Percentiles rank a stretch among this genome's conserved stretches.
Evolutionary conservation across 2,888 invertebrate genomes (phyloP).

Genomic region (Ormyrus rosae): DNA sequence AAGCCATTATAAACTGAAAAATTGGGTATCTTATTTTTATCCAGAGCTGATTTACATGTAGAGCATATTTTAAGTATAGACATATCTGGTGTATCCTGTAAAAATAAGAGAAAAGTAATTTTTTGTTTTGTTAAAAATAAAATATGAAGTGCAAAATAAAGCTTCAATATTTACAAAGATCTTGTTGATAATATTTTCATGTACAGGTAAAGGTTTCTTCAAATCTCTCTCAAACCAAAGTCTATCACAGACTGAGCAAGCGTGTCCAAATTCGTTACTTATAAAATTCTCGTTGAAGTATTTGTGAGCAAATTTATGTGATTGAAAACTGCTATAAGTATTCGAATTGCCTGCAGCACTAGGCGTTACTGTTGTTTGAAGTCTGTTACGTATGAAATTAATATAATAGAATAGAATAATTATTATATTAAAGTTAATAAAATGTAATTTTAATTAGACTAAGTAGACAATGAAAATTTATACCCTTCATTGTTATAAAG

Average conservation of each 20-base stretch:
- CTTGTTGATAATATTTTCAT: slow-evolving; percentile 9
- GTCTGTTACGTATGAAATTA: slow-evolving; percentile 1
- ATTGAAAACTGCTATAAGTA: background rate
- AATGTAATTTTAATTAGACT: background rate
- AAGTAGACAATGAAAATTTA: background rate
- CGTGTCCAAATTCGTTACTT: slow-evolving; percentile 46
- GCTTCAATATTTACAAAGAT: slow-evolving; percentile 1
- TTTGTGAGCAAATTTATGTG: background rate
- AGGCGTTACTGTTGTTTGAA: background rate
- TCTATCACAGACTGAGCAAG: slow-evolving; percentile 50
- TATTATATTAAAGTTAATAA: background rate
- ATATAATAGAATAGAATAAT: slow-evolving; percentile 8
- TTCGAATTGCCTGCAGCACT: background rate
- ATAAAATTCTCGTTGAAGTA: slow-evolving; percentile 8
- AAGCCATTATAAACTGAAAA: slow-evolving; percentile 47
- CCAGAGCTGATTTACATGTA: slow-evolving; percentile 23
- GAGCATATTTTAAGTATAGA: slow-evolving; percentile 19
- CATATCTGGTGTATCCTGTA: background rate
- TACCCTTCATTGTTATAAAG: background rate
- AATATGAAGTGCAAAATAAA: background rate
- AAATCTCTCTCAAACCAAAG: slow-evolving; percentile 51
- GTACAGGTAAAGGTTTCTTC: slow-evolving; percentile 5
- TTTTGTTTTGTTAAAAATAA: slow-evolving; percentile 4
- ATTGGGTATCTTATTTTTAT: slow-evolving; percentile 29
- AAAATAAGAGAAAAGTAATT: slow-evolving; percentile 10